A percentile compares a stretch with the other conserved stretches of the same genome.
Evolutionary conservation across 2,113 vertebrate species (phyloP).

Genomic region (Zosterops pallidus): DNA sequence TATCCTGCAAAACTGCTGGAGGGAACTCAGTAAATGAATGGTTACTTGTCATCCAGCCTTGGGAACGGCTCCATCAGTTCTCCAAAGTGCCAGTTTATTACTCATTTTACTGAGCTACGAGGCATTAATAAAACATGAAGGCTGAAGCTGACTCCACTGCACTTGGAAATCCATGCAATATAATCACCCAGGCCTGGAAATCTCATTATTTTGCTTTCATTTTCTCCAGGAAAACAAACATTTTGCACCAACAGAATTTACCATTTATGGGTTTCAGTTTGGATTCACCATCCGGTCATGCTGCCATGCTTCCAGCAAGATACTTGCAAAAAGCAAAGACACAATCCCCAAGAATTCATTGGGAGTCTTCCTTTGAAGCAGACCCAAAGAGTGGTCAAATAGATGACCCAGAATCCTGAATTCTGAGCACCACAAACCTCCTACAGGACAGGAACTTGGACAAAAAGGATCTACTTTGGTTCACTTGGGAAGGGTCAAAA

Average conservation of each 20-base stretch:
- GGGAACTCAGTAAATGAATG: background rate
- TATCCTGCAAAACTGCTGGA: background rate
- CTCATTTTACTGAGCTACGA: slow-evolving; percentile 46
- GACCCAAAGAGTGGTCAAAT: background rate
- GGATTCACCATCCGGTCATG: background rate
- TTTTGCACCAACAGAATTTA: background rate
- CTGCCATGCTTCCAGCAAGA: background rate
- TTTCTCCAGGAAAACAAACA: background rate
- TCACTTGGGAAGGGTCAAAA: background rate
- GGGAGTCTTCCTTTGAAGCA: background rate
- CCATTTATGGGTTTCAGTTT: background rate
- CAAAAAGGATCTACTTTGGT: background rate
- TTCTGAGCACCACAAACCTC: background rate
- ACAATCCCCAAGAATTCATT: background rate
- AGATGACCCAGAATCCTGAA: background rate
- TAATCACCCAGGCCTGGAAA: background rate
- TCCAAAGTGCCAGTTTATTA: slow-evolving; percentile 49
- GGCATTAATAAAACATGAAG: slow-evolving; percentile 56
- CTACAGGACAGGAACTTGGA: background rate
- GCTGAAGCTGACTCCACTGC: slow-evolving; percentile 15
- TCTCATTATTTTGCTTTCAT: background rate
- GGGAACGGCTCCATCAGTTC: slow-evolving; percentile 26
- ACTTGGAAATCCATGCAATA: slow-evolving; percentile 11
- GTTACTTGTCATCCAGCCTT: slow-evolving; percentile 28
- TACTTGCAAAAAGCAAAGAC: background rate